phyloP scores from a whole-genome alignment of 2,797 vertebrate species.

The Strix occidentalis region DNA sequence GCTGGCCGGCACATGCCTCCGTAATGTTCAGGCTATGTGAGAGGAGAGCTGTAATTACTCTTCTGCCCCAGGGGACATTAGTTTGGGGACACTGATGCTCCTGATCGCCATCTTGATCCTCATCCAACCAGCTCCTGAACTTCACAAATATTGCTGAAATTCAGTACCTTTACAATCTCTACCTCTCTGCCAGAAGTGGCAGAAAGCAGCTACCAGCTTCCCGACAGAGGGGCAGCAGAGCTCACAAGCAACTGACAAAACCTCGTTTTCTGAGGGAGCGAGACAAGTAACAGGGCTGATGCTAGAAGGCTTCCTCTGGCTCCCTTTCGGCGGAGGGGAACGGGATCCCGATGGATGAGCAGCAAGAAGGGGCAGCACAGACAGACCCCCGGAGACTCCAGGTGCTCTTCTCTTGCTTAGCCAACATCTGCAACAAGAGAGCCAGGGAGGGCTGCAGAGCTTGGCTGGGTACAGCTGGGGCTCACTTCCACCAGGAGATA shows the following conservation, averaged over 20 bases:
- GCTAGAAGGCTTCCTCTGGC: neutral
- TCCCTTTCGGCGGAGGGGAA: neutral
- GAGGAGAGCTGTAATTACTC: neutral
- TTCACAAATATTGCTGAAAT: neutral
- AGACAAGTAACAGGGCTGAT: neutral
- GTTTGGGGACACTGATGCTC: neutral
- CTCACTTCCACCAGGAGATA: slow-evolving; percentile 6
- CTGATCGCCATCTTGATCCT: neutral
- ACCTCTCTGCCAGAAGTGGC: neutral
- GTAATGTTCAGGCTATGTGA: neutral
- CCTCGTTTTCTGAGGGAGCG: fast-evolving
- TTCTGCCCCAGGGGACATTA: neutral
- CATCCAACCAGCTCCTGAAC: neutral
- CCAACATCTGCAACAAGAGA: slow-evolving; percentile 25
- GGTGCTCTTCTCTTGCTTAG: neutral
- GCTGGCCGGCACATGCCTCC: neutral
- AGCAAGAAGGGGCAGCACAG: neutral
- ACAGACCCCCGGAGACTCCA: neutral
- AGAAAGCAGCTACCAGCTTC: neutral
- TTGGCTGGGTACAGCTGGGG: neutral
- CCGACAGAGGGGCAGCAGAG: neutral
- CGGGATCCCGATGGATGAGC: fast-evolving
- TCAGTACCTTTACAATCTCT: neutral
- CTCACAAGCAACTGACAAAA: neutral
- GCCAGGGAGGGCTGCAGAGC: neutral